phyloP scores from a whole-genome alignment of 2,888 invertebrate genomes.

The Pseudoips prasinana region DNA sequence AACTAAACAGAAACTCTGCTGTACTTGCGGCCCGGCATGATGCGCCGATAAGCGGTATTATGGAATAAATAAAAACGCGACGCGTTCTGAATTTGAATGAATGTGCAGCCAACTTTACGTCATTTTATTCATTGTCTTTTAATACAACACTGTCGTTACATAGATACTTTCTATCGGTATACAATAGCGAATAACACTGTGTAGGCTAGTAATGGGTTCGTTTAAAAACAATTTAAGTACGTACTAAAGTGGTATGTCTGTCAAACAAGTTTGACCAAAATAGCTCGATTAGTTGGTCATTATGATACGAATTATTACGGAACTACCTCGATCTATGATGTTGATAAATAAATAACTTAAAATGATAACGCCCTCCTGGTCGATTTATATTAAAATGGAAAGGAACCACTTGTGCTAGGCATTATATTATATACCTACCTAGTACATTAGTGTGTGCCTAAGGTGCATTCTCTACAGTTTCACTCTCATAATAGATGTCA shows the following conservation, averaged over 20 bases:
- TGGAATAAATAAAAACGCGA: constrained; percentile 72
- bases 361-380: too few species aligned
- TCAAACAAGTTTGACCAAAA: constrained; percentile 11
- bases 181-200: constrained; percentile 5
- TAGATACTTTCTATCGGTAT: constrained; percentile 21
- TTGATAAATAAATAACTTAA: too few species aligned
- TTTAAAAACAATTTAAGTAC: constrained; percentile 14
- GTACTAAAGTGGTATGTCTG: constrained; percentile 6
- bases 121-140: constrained; percentile 34
- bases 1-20: constrained; percentile 62
- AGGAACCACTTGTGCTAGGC: too few species aligned
- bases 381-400: too few species aligned
- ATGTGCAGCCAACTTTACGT: constrained; percentile 51
- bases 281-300: constrained; percentile 12
- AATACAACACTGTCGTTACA: constrained; percentile 11
- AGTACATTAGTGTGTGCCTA: too few species aligned
- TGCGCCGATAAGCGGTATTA: constrained; percentile 77
- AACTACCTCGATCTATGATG: too few species aligned
- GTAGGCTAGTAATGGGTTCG: constrained; percentile 5
- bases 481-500: too few species aligned
- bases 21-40: constrained; percentile 50
- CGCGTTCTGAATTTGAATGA: constrained; percentile 69
- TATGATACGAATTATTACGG: too few species aligned
- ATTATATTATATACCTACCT: too few species aligned
- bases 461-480: too few species aligned